Evolutionary conservation across 2,113 vertebrate species (phyloP).

Genomic region (Oryzias javanicus): DNA sequence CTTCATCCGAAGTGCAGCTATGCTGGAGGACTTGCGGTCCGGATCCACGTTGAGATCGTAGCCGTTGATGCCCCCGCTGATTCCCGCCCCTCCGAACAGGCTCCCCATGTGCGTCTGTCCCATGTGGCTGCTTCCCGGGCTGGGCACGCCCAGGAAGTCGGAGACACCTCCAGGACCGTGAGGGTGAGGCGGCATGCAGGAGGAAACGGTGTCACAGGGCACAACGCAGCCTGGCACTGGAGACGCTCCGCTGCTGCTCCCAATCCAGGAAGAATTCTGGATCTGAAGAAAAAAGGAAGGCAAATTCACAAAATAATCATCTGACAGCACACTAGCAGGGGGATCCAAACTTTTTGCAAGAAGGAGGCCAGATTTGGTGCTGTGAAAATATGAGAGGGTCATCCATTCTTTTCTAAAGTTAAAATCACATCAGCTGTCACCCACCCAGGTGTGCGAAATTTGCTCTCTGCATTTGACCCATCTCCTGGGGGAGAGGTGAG

Average conservation of each 20-base stretch:
- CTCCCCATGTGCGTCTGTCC: constrained; percentile 94
- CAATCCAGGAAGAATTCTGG: constrained; percentile 93
- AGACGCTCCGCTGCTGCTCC: constrained; percentile 85
- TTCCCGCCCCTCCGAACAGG: constrained; percentile 84
- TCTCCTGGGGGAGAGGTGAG: too few relatives aligned
- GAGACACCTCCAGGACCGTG: constrained; percentile 82
- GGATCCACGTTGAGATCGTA: constrained; percentile 93
- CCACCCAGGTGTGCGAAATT: too few relatives aligned
- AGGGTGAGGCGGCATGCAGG: constrained; percentile 94
- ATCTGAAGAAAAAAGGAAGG: constrained; percentile 75
- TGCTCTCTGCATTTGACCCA: too few relatives aligned
- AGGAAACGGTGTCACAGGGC: constrained; percentile 88
- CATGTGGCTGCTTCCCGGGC: constrained; percentile 83
- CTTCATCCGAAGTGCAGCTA: constrained; percentile 93
- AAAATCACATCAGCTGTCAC: too few relatives aligned
- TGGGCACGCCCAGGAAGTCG: constrained; percentile 88
- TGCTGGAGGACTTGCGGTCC: constrained; percentile 95
- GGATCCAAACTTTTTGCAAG: too few relatives aligned
- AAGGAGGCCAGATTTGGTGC: too few relatives aligned
- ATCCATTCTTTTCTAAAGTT: too few relatives aligned
- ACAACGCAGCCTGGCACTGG: constrained; percentile 91
- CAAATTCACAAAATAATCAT: neutral
- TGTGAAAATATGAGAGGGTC: too few relatives aligned
- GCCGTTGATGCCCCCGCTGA: constrained; percentile 87
- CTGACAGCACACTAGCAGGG: too few relatives aligned